Percentiles rank a stretch among this genome's conserved stretches.
Evolutionary conservation across 2,113 vertebrate species (phyloP).

Genomic region (Quiscalus mexicanus): DNA sequence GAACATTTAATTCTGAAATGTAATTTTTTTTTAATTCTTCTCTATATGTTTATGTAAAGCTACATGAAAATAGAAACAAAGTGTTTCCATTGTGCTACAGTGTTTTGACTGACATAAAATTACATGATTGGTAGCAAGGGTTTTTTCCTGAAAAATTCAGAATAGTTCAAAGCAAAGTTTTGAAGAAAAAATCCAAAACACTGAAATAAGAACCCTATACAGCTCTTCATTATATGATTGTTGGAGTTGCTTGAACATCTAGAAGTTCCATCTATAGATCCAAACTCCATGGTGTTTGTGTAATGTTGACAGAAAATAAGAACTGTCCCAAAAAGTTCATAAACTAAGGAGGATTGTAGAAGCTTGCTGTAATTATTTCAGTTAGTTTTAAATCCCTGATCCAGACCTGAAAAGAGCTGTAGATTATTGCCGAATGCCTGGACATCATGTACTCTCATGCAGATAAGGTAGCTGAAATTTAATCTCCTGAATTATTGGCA

Average conservation of each 20-base stretch:
- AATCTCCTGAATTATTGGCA: not conserved
- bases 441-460: not conserved
- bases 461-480: not conserved
- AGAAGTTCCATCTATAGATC: not conserved
- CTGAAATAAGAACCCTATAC: not conserved
- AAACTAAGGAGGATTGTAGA: not conserved
- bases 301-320: not conserved
- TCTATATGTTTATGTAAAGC: not conserved
- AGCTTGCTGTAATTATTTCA: not conserved
- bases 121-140: rapidly evolving
- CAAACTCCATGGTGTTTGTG: not conserved
- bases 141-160: not conserved
- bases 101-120: not conserved
- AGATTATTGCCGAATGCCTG: not conserved
- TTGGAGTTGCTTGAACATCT: not conserved
- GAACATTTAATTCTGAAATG: not conserved
- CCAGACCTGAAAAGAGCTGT: not conserved
- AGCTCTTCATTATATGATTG: not conserved
- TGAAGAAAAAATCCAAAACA: not conserved
- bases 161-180: not conserved
- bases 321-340: not conserved
- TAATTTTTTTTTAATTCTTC: not conserved
- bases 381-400: not conserved
- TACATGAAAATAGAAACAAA: not conserved
- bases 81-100: not conserved